A percentile compares a stretch with the other conserved stretches of the same genome.
phyloP scores from a whole-genome alignment of 2,888 invertebrate species.

The Campoplex nolae region DNA sequence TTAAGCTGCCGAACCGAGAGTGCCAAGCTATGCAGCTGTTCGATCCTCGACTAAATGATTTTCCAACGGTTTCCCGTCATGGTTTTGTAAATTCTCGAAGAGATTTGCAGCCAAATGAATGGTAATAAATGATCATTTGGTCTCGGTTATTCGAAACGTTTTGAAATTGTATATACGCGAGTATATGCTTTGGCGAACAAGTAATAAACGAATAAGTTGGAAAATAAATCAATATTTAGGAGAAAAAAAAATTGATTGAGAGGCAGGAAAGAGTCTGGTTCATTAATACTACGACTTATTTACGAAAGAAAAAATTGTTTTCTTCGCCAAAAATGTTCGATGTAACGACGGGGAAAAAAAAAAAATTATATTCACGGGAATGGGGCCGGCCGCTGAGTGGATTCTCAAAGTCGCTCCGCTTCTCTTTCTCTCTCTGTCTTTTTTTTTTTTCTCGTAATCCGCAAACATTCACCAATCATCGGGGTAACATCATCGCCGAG shows the following conservation, averaged over 20 bases:
- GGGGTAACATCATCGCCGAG: slow-evolving; percentile 54
- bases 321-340: slow-evolving; percentile 5
- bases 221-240: neutral
- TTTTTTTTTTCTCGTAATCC: slow-evolving; percentile 38
- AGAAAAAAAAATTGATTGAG: neutral
- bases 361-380: slow-evolving; percentile 26
- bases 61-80: slow-evolving; percentile 18
- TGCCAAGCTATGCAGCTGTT: slow-evolving; percentile 65
- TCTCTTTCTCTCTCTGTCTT: slow-evolving; percentile 8
- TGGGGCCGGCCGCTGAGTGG: slow-evolving; percentile 36
- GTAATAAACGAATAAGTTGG: neutral
- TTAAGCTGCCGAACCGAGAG: slow-evolving; percentile 18
- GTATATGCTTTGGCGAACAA: neutral
- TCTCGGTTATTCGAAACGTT: neutral
- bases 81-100: slow-evolving; percentile 6
- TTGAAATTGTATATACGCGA: too few relatives aligned
- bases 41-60: slow-evolving; percentile 51
- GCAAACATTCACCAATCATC: slow-evolving; percentile 68
- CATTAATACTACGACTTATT: slow-evolving; percentile 1
- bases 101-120: slow-evolving; percentile 25
- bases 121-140: neutral
- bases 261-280: neutral
- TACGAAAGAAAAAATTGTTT: slow-evolving; percentile 15
- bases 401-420: slow-evolving; percentile 2
- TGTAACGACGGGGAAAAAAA: neutral